Conservation (phyloP, 2,888 invertebrate species). For the Drosophila limbata region DNA sequence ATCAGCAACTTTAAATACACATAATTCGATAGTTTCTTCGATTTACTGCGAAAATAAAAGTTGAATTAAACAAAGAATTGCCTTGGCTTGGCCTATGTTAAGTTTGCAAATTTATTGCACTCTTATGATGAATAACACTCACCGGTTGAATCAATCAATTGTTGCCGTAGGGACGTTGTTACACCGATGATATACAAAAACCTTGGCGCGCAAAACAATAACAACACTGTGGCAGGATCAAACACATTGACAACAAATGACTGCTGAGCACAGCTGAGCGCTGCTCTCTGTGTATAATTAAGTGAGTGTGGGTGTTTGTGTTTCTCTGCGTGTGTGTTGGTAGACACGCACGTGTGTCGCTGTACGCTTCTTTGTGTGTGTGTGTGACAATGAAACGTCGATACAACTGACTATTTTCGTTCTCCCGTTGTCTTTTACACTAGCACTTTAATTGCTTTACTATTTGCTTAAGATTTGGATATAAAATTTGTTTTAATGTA, state of each 20-base stretch:
- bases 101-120: neutral
- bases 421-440: constrained; percentile 14
- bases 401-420: constrained; percentile 42
- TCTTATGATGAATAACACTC: constrained; percentile 35
- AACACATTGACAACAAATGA: constrained; percentile 68
- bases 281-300: constrained; percentile 26
- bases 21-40: constrained; percentile 31
- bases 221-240: constrained; percentile 58
- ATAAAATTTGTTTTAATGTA: constrained; percentile 21
- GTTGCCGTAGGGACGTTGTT: constrained; percentile 22
- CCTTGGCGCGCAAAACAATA: constrained; percentile 51
- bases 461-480: constrained; percentile 22
- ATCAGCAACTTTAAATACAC: constrained; percentile 12
- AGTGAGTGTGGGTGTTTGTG: constrained; percentile 19
- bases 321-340: constrained; percentile 19
- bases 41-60: constrained; percentile 52
- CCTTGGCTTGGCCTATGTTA: neutral
- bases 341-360: constrained; percentile 51
- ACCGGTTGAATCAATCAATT: constrained; percentile 50
- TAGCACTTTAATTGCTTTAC: constrained; percentile 35
- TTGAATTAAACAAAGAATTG: constrained; percentile 32
- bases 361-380: constrained; percentile 31
- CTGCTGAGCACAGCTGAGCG: constrained; percentile 75
- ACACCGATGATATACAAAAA: constrained; percentile 17
- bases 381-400: constrained; percentile 57